Evolutionary conservation across 2,113 vertebrate genomes (phyloP), one percentile per base, ranked within the genome.

Genomic region (Brachyhypopomus gauderio): DNA sequence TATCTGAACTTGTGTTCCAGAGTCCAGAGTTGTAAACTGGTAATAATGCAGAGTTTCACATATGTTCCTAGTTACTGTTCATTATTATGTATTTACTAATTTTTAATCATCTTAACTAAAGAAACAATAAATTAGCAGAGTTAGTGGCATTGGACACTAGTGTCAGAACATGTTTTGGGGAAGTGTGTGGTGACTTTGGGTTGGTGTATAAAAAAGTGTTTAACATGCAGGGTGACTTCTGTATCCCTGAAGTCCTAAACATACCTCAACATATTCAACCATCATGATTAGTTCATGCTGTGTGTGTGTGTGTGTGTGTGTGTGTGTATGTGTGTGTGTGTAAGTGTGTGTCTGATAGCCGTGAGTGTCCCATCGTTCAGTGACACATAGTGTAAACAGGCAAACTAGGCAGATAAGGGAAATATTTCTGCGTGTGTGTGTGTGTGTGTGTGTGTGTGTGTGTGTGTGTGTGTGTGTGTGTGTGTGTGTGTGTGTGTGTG

Each of bases 341-440:
- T 22, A 30, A 22, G 4, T 78, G n/a, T 30, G 30, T 66, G 41
- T 64, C 19, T 56, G 69, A 17, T 67, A 78, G 23, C n/a, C 1
- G 7, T 45, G 5, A 36, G 72, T 80, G 79, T 70, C 84, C 19
- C 55, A 63, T 34, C 67, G 81, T 83, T 83, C 84, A 86, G 74
- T 83, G 84, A 83, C 81, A 55, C 41, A 45, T 75, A 59, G 71
- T 80, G 63, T 83, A 86, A 86, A 83, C 84, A 86, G 48, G 36
- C 70, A 69, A 78, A 69, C 20, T 67, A 79, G 38, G 16, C 36
- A 77, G 81, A 86, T 86, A 83, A 86, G 74, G 72, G 25, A 76
- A 41, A 71, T 56, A 12, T 83, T 63, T 71, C 56, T 74, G 59
- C 52, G 55, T 71, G 22, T 45, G n/a, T 79, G 55, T 64, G 48